Evolutionary conservation across 2,797 vertebrate species (phyloP), one percentile per base, ranked within the genome.

Genomic region (Paguma larvata): DNA sequence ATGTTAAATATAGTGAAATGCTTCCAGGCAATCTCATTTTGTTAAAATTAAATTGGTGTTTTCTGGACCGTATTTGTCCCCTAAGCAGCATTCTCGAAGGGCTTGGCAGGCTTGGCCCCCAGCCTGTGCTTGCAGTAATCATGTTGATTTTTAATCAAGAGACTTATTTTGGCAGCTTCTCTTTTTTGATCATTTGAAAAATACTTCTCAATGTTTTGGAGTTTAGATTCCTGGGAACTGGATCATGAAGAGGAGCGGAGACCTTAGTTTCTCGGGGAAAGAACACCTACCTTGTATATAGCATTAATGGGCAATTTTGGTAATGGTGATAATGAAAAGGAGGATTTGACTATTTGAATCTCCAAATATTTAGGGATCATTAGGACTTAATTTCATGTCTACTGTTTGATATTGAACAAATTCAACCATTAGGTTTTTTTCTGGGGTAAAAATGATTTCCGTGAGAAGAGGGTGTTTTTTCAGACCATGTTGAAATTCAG

Each of bases 121-220:
- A 95, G 89, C 79, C 25, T 25, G 77, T 72, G 56, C 27, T 88
- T 95, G 82, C 85, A 94, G 89, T 62, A 89, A 98, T 97, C 48
- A 93, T 92, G 95, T 97, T 98, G 95, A 41, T 98, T 98, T 96
- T 97, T 98, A 98, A 98, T 98, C 94, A 97, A 98, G 94, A 79
- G 94, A 90, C 93, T 97, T 65, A 88, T 75, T 97, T 97, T 96
- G 0, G 0, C 91, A 95, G 51, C 94, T 96, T 83, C 2, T 94
- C 9, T 89, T 88, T 95, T 97, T 97, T 96, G 53, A 94, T 98
- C 90, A 91, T 97, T 94, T 92, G 84, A 89, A 78, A 97, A 97
- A 62, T 46, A 48, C 48, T 96, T 93, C 10, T 14, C 84, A 89
- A 86, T 95, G 94, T 96, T 12, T 92, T 88, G 91, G 77, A 95